Evolutionary conservation across 2,113 vertebrate species (phyloP).

Genomic region (Macheiramphus alcinus): DNA sequence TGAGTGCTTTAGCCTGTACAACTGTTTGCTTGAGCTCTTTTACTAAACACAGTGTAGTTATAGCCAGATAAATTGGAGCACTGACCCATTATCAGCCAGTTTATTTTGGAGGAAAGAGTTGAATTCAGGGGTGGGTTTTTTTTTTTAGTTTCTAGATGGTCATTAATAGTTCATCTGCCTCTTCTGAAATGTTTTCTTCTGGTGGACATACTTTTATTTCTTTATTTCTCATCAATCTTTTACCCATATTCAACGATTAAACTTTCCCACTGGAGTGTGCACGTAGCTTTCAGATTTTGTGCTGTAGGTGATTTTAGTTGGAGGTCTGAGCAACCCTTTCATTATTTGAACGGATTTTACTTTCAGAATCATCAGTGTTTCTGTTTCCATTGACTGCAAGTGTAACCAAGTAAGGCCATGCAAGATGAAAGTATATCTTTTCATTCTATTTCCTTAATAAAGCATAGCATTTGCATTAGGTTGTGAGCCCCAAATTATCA

Average conservation of each 20-base stretch:
- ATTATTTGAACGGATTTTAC: background rate
- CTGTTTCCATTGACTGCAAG: background rate
- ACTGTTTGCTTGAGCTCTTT: background rate
- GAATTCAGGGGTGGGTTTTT: background rate
- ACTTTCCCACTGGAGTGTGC: background rate
- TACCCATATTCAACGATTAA: background rate
- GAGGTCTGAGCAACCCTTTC: background rate
- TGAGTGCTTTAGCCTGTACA: background rate
- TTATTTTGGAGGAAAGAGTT: background rate
- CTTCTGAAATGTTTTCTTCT: background rate
- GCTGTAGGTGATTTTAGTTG: background rate
- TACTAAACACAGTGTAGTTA: background rate
- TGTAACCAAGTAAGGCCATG: fast-evolving
- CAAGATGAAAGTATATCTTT: background rate
- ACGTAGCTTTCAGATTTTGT: fast-evolving
- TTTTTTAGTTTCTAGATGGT: background rate
- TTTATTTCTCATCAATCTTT: background rate
- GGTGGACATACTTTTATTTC: background rate
- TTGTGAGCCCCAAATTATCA: background rate
- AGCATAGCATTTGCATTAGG: background rate
- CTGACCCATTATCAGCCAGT: background rate
- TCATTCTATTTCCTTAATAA: background rate
- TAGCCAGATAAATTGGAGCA: background rate
- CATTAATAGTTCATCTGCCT: background rate
- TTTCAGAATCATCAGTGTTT: background rate